These are phyloP conservation scores for Neopelma chrysocephalum DNA, from an alignment of 2,797 vertebrate species.

Conservation along the genomic window DNA sequence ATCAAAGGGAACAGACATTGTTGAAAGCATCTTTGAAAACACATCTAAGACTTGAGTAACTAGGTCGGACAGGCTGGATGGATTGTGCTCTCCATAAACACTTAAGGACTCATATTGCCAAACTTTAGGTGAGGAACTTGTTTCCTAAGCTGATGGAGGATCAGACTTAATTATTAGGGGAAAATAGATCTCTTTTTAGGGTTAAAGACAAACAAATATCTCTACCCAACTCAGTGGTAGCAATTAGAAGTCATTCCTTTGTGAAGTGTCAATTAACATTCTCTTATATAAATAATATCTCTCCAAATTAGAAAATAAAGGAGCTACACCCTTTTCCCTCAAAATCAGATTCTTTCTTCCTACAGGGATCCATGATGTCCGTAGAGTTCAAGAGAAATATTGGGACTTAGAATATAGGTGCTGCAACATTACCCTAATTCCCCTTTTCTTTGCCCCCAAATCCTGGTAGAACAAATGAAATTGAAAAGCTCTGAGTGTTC, in stretches of 20 bases:
- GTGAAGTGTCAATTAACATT: background rate
- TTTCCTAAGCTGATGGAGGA: background rate
- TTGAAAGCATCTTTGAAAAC: background rate
- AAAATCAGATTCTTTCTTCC: background rate
- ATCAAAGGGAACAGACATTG: background rate
- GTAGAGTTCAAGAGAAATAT: background rate
- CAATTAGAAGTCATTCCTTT: background rate
- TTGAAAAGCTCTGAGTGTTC: background rate
- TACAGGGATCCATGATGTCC: accelerated
- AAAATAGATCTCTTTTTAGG: background rate
- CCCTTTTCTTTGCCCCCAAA: background rate
- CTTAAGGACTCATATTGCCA: background rate
- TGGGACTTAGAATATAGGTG: background rate
- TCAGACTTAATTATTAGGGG: background rate
- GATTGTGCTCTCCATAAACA: background rate
- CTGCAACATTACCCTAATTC: background rate
- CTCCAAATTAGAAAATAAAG: background rate
- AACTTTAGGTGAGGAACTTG: background rate
- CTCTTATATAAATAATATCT: background rate
- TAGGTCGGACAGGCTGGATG: background rate
- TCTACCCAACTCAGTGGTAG: background rate
- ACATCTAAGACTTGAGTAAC: background rate
- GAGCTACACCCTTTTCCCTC: background rate
- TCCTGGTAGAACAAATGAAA: background rate
- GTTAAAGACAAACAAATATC: background rate